Evolutionary conservation across 2,888 invertebrate species (phyloP).

Genomic region (Pyrochroa serraticornis): DNA sequence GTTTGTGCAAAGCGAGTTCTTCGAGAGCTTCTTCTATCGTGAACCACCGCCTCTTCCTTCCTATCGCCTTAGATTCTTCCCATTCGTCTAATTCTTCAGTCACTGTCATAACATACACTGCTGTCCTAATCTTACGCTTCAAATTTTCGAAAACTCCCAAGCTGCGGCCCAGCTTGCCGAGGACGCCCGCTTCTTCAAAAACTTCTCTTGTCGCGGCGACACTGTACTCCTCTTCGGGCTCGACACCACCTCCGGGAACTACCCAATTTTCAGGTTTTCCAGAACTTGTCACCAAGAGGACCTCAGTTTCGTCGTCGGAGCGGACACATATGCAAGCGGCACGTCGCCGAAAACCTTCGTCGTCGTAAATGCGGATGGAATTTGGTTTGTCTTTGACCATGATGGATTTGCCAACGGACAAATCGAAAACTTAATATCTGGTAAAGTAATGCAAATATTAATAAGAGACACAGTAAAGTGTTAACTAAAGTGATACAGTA

Average conservation of each 20-base stretch:
- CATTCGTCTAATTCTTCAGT: constrained; percentile 93
- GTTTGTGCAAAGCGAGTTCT: constrained; percentile 88
- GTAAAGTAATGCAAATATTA: too few relatives aligned
- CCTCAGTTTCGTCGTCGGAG: too few relatives aligned
- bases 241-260: constrained; percentile 96
- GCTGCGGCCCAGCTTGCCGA: constrained; percentile 86
- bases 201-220: constrained; percentile 93
- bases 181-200: constrained; percentile 94
- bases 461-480: too few relatives aligned
- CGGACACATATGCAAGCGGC: too few relatives aligned
- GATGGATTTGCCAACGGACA: too few relatives aligned
- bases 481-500: too few relatives aligned
- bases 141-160: constrained; percentile 95
- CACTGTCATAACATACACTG: constrained; percentile 92
- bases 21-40: constrained; percentile 86
- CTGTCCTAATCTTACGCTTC: constrained; percentile 92
- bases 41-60: constrained; percentile 93
- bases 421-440: too few relatives aligned
- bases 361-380: too few relatives aligned
- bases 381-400: too few relatives aligned
- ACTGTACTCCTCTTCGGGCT: constrained; percentile 89
- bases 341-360: too few relatives aligned
- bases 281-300: constrained; percentile 90
- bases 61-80: constrained; percentile 92
- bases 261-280: constrained; percentile 92